A percentile compares a stretch with the other conserved stretches of the same genome.
phyloP scores from a whole-genome alignment of 2,113 vertebrate genomes.

The Pelmatolapia mariae region DNA sequence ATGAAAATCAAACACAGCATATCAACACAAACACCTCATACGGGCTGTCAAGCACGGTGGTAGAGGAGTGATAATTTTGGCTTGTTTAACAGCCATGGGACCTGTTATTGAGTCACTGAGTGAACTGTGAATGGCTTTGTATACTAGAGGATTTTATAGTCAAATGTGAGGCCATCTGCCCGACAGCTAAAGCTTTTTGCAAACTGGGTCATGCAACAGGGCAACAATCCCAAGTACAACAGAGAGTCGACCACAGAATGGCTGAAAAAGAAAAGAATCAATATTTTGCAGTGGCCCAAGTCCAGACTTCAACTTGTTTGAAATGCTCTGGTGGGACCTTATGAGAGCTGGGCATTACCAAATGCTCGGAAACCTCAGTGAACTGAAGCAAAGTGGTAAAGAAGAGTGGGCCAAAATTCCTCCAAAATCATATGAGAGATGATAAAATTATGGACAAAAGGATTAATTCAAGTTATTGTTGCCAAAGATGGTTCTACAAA shows the following conservation, averaged over 20 bases:
- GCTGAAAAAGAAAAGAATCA: background rate
- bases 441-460: background rate
- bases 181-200: background rate
- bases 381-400: background rate
- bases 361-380: background rate
- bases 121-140: background rate
- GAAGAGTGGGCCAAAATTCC: background rate
- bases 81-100: background rate
- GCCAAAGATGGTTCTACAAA: background rate
- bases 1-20: background rate
- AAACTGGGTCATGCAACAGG: background rate
- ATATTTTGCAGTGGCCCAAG: background rate
- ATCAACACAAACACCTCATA: background rate
- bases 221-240: background rate
- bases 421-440: background rate
- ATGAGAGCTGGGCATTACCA: background rate
- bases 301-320: background rate
- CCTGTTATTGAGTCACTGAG: background rate
- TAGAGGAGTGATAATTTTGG: background rate
- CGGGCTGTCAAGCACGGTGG: background rate
- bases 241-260: background rate
- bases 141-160: background rate
- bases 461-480: background rate
- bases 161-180: background rate
- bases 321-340: background rate